Evolutionary conservation across 2,113 vertebrate genomes (phyloP), one percentile per base, ranked within the genome.

Genomic region (Promerops cafer): DNA sequence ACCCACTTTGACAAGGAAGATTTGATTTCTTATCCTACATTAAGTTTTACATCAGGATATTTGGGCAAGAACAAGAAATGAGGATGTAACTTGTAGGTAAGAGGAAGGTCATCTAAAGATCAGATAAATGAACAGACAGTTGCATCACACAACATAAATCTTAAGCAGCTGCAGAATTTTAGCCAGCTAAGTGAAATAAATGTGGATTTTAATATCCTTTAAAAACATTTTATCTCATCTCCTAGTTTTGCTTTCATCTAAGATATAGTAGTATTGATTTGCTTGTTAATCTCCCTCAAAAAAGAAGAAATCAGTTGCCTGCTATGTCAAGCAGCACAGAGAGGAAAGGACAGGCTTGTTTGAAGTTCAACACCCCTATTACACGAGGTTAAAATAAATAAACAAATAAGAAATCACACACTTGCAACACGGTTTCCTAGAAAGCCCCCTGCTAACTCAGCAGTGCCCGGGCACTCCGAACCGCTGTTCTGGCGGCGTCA

Each of bases 391-490:
- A 31, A 45, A 63, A 35, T 20, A 60, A 44, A 21, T 8, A 42
- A 57, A 70, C 49, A 61, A 88, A 39, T 14, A 19, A 35, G 60
- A 26, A 75, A 65, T 17, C 74, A 30, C 53, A 65, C 40, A 76
- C 78, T 93, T 96, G 89, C 76, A 90, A 74, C 87, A 83, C 4
- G 6, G 23, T 74, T 95, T 97, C 94, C 96, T 97, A 97, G 96
- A 97, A 97, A 97, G 95, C 88, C 89, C 81, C 92, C 85, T 94
- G 94, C 91, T 91, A 83, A 81, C 82, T 95, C 90, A 96, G 91
- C 89, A 74, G 22, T 49, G 64, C 47, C 77, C 3, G 19, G 84
- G 93, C 90, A 86, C 79, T 42, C n/a, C n/a, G n/a, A n/a, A n/a
- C n/a, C n/a, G n/a, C n/a, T n/a, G n/a, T n/a, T n/a, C n/a, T n/a